Conservation (phyloP, 2,113 vertebrate genomes). For the Podarcis muralis region DNA sequence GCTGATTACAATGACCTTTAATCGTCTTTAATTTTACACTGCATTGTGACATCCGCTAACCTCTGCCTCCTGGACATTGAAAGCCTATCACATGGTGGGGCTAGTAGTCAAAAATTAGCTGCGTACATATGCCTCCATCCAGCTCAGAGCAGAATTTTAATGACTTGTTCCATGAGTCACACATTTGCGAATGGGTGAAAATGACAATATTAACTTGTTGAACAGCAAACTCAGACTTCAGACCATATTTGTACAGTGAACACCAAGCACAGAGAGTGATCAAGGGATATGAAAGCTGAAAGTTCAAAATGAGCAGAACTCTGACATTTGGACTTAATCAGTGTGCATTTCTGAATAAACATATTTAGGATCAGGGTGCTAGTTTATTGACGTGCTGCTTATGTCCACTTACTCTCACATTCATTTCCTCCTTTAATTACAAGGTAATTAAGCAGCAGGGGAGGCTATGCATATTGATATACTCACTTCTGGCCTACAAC, state of each 20-base stretch:
- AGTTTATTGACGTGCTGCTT: neutral
- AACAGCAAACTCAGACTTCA: constrained; percentile 37
- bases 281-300: neutral
- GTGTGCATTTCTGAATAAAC: neutral
- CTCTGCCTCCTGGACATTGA: constrained; percentile 17
- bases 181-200: constrained; percentile 59
- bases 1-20: constrained; percentile 53
- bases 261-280: constrained; percentile 4
- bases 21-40: constrained; percentile 48
- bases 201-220: constrained; percentile 54
- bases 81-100: constrained; percentile 38
- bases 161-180: constrained; percentile 58
- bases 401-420: neutral
- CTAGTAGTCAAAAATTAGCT: constrained; percentile 61
- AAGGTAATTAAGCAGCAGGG: neutral
- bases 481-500: too few species aligned
- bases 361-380: neutral
- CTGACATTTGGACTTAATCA: neutral
- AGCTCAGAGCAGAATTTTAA: constrained; percentile 51
- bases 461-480: too few species aligned
- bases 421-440: neutral
- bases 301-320: neutral
- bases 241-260: constrained; percentile 23
- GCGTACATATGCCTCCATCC: neutral
- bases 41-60: constrained; percentile 55